Percentiles rank a stretch among this genome's conserved stretches.
These are phyloP conservation scores for Lepas anatifera DNA, from an alignment of 2,888 invertebrate genomes.

Conservation along the genomic window DNA sequence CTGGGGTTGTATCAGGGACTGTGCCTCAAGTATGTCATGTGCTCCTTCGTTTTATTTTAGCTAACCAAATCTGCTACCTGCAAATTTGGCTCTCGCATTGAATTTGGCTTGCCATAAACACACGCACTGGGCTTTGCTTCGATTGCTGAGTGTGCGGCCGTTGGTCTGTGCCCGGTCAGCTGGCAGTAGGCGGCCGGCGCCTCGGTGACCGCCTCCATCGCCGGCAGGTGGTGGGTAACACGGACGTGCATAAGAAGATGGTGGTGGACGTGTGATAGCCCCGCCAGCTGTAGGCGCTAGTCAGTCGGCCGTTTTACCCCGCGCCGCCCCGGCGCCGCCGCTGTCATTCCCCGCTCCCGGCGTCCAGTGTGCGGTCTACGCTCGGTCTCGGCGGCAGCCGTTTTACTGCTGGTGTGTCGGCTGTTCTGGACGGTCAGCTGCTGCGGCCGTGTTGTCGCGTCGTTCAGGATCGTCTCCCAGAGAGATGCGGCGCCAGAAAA, in stretches of 20 bases:
- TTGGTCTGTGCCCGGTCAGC: too few species aligned
- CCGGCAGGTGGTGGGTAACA: constrained; percentile 77
- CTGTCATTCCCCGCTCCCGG: neutral
- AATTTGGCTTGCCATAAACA: too few species aligned
- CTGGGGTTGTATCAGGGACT: too few species aligned
- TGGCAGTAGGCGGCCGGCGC: neutral
- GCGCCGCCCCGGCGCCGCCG: neutral
- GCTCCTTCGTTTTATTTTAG: neutral
- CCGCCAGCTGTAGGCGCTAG: neutral
- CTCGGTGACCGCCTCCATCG: neutral
- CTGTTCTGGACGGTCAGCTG: too few species aligned
- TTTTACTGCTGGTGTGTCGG: too few species aligned
- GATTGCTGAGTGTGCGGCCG: too few species aligned
- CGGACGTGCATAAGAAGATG: constrained; percentile 99
- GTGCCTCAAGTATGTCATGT: too few species aligned
- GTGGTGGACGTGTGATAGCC: constrained; percentile 99
- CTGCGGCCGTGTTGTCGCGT: too few species aligned
- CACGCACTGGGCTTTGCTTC: too few species aligned
- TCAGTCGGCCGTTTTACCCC: neutral
- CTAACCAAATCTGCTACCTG: neutral
- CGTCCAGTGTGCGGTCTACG: neutral
- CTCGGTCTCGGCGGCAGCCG: neutral
- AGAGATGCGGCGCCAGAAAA: too few species aligned
- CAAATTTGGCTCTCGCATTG: neutral
- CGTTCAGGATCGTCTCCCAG: too few species aligned